A percentile compares a stretch with the other conserved stretches of the same genome.
Conservation (phyloP, 1,140 invertebrate genomes). For the Neodiprion fabricii region DNA sequence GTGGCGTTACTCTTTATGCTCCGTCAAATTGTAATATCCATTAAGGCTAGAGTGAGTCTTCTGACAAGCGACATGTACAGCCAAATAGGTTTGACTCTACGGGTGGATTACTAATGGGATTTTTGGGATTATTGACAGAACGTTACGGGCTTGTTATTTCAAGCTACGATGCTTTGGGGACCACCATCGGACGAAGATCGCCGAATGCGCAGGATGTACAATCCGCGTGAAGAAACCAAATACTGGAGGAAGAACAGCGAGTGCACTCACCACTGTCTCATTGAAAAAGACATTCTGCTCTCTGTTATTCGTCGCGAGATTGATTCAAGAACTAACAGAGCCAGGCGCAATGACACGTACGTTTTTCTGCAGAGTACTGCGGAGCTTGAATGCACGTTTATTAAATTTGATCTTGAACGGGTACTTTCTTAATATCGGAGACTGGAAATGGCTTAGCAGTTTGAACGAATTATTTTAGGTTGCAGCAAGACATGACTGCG, state of each 20-base stretch:
- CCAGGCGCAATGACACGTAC: not conserved
- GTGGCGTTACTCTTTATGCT: not conserved
- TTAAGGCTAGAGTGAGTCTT: not conserved
- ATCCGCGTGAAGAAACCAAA: not conserved
- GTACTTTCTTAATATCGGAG: too few species aligned
- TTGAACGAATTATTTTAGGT: not conserved
- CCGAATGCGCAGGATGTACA: not conserved
- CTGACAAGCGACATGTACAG: too few species aligned
- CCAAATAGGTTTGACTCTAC: not conserved
- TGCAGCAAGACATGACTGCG: not conserved
- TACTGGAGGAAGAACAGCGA: not conserved
- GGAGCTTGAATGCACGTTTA: too few species aligned
- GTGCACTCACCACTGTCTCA: not conserved
- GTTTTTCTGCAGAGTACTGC: not conserved
- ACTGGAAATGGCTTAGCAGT: too few species aligned
- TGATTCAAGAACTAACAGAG: not conserved
- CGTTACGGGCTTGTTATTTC: not conserved
- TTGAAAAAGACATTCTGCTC: not conserved
- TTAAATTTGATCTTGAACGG: too few species aligned
- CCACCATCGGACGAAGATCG: not conserved
- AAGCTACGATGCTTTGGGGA: not conserved
- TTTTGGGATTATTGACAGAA: not conserved
- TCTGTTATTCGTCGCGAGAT: not conserved
- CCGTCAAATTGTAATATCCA: not conserved
- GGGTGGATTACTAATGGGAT: not conserved